Conservation (phyloP, 2,888 invertebrate species). For the Synanthedon tipuliformis region DNA sequence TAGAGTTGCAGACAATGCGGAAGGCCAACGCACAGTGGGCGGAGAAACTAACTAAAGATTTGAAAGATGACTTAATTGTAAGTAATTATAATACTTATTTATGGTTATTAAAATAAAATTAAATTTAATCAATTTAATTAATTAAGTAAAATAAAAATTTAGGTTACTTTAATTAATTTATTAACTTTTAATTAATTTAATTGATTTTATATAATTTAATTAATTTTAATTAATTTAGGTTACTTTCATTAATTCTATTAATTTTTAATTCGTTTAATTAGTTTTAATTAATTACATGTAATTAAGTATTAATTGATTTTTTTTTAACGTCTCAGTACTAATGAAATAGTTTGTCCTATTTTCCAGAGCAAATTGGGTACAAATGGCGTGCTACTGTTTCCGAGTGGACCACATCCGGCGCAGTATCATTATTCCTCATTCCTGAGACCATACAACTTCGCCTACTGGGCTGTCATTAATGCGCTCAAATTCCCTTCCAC, state of each 20-base stretch:
- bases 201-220: too few relatives aligned
- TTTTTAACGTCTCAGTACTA: not conserved
- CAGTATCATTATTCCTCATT: constrained; percentile 86
- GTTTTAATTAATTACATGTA: not conserved
- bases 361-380: constrained; percentile 79
- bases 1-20: constrained; percentile 74
- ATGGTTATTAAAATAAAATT: too few relatives aligned
- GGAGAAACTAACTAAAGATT: constrained; percentile 66
- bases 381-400: constrained; percentile 87
- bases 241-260: too few relatives aligned
- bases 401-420: constrained; percentile 84
- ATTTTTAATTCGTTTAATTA: too few relatives aligned
- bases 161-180: too few relatives aligned
- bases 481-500: constrained; percentile 87
- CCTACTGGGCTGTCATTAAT: constrained; percentile 88
- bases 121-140: too few relatives aligned
- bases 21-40: constrained; percentile 75
- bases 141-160: too few relatives aligned
- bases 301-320: not conserved
- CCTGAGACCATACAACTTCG: constrained; percentile 84
- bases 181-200: too few relatives aligned
- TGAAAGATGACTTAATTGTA: constrained; percentile 75
- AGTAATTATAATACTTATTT: constrained; percentile 18
- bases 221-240: too few relatives aligned
- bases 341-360: not conserved